Percentiles rank a stretch among this genome's conserved stretches.
Evolutionary conservation across 1,140 invertebrate species (phyloP).

Genomic region (Littorina saxatilis): DNA sequence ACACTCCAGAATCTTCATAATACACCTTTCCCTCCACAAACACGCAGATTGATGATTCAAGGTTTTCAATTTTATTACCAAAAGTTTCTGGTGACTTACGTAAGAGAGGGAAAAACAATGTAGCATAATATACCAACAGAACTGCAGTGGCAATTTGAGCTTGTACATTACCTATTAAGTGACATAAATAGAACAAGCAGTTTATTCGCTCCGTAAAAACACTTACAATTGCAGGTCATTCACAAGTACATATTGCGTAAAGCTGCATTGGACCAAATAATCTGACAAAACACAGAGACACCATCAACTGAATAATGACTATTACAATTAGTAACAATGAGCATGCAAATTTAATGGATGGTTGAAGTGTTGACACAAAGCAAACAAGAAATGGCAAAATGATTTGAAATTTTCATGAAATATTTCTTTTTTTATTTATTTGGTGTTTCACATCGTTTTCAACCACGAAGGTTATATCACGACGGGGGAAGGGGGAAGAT

Average conservation of each 20-base stretch:
- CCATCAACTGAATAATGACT: background rate
- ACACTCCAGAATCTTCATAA: too few relatives aligned
- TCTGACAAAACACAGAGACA: background rate
- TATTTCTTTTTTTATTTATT: too few relatives aligned
- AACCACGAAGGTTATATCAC: too few relatives aligned
- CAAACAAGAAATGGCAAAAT: too few relatives aligned
- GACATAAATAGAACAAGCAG: slow-evolving; percentile 4
- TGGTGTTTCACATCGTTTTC: too few relatives aligned
- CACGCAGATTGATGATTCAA: too few relatives aligned
- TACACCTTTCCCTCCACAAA: too few relatives aligned
- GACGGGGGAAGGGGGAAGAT: too few relatives aligned
- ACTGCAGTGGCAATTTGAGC: background rate
- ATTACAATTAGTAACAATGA: background rate
- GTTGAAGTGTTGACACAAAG: too few relatives aligned
- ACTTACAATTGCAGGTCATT: background rate
- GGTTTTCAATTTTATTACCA: background rate
- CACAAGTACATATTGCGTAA: slow-evolving; percentile 2
- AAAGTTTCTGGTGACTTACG: background rate
- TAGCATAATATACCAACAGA: background rate
- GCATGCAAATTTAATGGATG: too few relatives aligned
- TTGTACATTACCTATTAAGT: background rate
- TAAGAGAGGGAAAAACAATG: background rate
- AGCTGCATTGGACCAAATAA: background rate
- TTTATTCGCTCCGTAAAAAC: background rate
- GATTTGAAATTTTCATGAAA: too few relatives aligned